Evolutionary conservation across 2,888 invertebrate genomes (phyloP), one percentile per base, ranked within the genome.

Genomic region (Drepana falcataria): DNA sequence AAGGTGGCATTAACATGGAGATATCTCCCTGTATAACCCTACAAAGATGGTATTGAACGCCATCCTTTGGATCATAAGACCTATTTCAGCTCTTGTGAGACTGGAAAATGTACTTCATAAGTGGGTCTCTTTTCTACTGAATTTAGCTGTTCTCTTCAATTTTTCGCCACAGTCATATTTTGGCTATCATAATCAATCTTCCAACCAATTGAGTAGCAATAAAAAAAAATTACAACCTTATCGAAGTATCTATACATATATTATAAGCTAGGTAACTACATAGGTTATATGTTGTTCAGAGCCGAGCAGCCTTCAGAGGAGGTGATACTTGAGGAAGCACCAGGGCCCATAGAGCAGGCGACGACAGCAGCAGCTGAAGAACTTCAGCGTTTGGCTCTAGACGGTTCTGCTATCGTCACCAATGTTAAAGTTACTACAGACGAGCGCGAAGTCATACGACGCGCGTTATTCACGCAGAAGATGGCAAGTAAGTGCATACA

Each of bases 361-460:
- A 92, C 95, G 3, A 90, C 93, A 37, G 77, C 87, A 6, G 95
- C 95, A 49, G 92, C 93, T 0, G 93, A 93, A 56, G 83, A 93
- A 48, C 83, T 96, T 35, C 93, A 94, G 63, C 93, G 94, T 54
- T 77, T 95, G 37, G 79, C 94, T 6, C 78, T 92, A 9, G 95
- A 95, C 75, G 95, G 95, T 37, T 92, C 94, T 53, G 95, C 95
- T 69, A 92, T 94, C 71, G 94, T 96, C 56, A 93, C 94, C n/a
- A 96, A 96, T 75, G 94, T 96, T 2, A 93, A 93, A 75, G 92
- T 95, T 48, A 96, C 96, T 0, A 95, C 94, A 47, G 95, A 96
- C 69, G 93, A 94, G 35, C 92, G 96, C 0, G 96, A 96, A 78
- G 69, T 93, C 85, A 70, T 85, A 77, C 68, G 94, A 87, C 78